Conservation (phyloP, 2,113 vertebrate genomes). For the Haplotaxodon microlepis region DNA sequence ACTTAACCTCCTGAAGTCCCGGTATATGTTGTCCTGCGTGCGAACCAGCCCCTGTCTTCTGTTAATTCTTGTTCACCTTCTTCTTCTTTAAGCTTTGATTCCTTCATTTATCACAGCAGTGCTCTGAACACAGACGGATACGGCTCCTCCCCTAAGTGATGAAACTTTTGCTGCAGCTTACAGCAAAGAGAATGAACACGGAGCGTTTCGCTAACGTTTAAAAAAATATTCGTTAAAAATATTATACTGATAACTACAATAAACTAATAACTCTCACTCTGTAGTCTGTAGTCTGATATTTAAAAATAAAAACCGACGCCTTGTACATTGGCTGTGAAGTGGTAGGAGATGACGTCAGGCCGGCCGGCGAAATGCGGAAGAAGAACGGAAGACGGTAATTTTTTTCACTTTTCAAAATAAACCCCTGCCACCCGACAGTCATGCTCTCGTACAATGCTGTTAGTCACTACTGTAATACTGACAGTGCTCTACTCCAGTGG, state of each 20-base stretch:
- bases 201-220: not conserved
- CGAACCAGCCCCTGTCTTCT: not conserved
- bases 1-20: not conserved
- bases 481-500: not conserved
- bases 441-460: not conserved
- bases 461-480: not conserved
- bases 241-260: not conserved
- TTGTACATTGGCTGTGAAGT: not conserved
- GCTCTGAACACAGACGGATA: not conserved
- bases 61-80: not conserved
- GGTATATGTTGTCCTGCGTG: not conserved
- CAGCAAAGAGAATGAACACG: not conserved
- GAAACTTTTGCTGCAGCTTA: not conserved
- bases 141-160: constrained; percentile 30
- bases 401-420: constrained; percentile 10
- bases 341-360: not conserved
- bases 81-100: not conserved
- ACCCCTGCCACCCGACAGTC: not conserved
- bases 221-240: not conserved
- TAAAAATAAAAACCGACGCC: not conserved
- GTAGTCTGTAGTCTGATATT: not conserved
- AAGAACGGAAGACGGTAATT: not conserved
- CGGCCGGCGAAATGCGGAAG: not conserved
- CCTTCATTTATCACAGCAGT: not conserved
- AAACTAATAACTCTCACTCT: not conserved